Percentiles rank a stretch among this genome's conserved stretches.
Conservation (phyloP, 2,888 invertebrate species). For the Harpagoxenus sublaevis region DNA sequence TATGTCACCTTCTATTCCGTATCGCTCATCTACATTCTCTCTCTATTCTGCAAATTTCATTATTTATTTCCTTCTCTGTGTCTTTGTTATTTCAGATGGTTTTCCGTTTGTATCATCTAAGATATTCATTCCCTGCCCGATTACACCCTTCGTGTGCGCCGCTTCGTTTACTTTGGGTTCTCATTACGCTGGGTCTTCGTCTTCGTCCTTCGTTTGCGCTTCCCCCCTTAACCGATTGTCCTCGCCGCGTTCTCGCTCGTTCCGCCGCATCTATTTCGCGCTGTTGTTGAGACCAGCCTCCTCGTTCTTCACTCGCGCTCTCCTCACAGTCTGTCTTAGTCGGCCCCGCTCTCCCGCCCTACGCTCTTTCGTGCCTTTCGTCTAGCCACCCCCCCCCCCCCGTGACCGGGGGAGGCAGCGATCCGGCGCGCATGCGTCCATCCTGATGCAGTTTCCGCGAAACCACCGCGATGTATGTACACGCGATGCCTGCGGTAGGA, state of each 20-base stretch:
- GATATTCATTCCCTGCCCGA: constrained; percentile 38
- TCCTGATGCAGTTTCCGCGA: constrained; percentile 68
- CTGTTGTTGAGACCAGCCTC: constrained; percentile 54
- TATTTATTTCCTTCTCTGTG: not conserved
- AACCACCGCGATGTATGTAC: constrained; percentile 68
- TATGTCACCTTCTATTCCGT: too few relatives aligned
- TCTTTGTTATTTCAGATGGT: not conserved
- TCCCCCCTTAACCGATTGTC: constrained; percentile 53
- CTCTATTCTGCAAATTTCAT: not conserved
- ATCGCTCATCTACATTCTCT: not conserved
- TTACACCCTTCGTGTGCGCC: not conserved
- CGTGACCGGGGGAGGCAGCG: constrained; percentile 42
- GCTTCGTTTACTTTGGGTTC: constrained; percentile 47
- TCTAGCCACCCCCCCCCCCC: constrained; percentile 58
- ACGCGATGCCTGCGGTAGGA: constrained; percentile 62
- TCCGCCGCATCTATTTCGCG: constrained; percentile 56
- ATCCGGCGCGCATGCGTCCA: constrained; percentile 68
- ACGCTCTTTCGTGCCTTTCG: constrained; percentile 68
- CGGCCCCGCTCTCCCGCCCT: constrained; percentile 24
- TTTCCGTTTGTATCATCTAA: constrained; percentile 29
- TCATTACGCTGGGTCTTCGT: constrained; percentile 48
- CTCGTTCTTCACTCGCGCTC: constrained; percentile 43
- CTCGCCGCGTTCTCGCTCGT: constrained; percentile 51
- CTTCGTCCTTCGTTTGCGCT: constrained; percentile 47
- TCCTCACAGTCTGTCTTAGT: constrained; percentile 53